phyloP scores from a whole-genome alignment of 2,888 invertebrate species.

The Yponomeuta evonymella region DNA sequence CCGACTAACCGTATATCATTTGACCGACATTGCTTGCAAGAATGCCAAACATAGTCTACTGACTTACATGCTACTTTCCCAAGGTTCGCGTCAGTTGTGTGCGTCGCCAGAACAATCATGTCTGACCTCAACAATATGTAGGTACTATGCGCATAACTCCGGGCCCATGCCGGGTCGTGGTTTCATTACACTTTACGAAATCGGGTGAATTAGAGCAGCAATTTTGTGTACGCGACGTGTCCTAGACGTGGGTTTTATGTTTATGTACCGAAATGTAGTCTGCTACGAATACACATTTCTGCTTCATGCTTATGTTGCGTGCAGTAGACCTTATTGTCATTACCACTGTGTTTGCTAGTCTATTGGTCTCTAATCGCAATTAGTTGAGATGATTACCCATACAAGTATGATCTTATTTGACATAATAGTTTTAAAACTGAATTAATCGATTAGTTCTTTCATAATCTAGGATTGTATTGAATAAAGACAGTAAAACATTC shows the following conservation, averaged over 20 bases:
- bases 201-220: slow-evolving; percentile 67
- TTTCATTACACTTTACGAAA: slow-evolving; percentile 60
- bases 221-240: slow-evolving; percentile 63
- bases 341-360: too few species aligned
- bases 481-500: too few species aligned
- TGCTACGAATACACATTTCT: too few species aligned
- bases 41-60: not conserved
- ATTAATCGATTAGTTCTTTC: too few species aligned
- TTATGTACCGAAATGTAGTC: not conserved
- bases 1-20: not conserved
- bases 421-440: too few species aligned
- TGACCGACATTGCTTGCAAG: not conserved
- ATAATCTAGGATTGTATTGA: too few species aligned
- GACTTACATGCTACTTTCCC: not conserved
- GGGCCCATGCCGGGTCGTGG: slow-evolving; percentile 20
- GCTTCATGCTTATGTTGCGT: too few species aligned
- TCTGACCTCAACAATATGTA: slow-evolving; percentile 9
- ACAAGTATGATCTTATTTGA: too few species aligned
- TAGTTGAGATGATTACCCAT: too few species aligned
- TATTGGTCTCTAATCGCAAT: too few species aligned
- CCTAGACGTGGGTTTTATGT: slow-evolving; percentile 37
- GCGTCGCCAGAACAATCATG: not conserved
- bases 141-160: slow-evolving; percentile 7
- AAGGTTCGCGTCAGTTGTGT: slow-evolving; percentile 2
- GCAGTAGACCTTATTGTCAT: too few species aligned